Evolutionary conservation across 2,888 invertebrate genomes (phyloP).

Genomic region (Tipula confusa): DNA sequence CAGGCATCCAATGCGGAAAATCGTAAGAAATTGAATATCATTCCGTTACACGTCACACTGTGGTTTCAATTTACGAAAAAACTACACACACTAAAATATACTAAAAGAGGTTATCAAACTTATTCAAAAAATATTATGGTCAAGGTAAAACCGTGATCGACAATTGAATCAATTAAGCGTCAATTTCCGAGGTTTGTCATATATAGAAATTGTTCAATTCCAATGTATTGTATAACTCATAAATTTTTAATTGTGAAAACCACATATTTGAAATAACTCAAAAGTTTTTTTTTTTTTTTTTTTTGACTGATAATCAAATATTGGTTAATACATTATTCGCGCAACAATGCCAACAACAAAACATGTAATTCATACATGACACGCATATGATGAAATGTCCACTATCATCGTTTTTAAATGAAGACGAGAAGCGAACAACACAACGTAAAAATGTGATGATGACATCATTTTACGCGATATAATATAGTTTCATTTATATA

Average conservation of each 20-base stretch:
- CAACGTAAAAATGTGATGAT: not conserved
- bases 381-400: not conserved
- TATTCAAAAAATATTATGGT: not conserved
- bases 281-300: too few species aligned
- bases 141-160: not conserved
- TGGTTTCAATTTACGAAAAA: too few species aligned
- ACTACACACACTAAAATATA: not conserved
- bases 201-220: not conserved
- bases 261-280: not conserved
- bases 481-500: not conserved
- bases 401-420: not conserved
- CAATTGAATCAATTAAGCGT: not conserved
- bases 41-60: too few species aligned
- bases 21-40: not conserved
- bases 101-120: not conserved
- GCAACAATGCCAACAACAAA: not conserved
- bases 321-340: not conserved
- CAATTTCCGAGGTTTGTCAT: not conserved
- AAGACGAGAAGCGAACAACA: not conserved
- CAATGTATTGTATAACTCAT: not conserved
- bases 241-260: not conserved
- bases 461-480: not conserved
- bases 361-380: too few species aligned
- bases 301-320: not conserved
- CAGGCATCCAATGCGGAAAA: not conserved